These are phyloP conservation scores for Kobus ellipsiprymnus DNA, from an alignment of 2,113 vertebrate species.

Conservation along the genomic window DNA sequence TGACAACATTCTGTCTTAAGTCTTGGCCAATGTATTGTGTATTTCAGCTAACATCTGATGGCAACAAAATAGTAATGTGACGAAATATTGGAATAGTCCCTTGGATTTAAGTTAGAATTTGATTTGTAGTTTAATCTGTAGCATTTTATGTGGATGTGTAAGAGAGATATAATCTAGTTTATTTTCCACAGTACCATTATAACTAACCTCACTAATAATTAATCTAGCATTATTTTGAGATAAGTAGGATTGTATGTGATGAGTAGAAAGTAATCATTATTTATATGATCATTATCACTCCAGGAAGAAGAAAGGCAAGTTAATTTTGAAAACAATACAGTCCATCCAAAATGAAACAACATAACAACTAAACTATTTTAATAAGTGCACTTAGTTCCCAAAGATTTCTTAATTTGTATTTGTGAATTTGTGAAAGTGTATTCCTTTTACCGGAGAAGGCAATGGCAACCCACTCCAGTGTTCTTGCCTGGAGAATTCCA, in stretches of 20 bases:
- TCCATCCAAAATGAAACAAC: not conserved
- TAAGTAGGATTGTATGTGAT: not conserved
- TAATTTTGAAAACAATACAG: constrained; percentile 22
- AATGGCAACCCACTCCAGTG: too few relatives aligned
- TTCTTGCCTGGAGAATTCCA: too few relatives aligned
- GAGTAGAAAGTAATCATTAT: constrained; percentile 13
- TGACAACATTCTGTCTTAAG: not conserved
- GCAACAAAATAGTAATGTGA: not conserved
- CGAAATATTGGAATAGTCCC: not conserved
- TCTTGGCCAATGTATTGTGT: not conserved
- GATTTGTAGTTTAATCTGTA: constrained; percentile 17
- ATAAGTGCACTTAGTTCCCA: not conserved
- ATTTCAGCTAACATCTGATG: constrained; percentile 15
- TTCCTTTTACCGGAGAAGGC: not conserved
- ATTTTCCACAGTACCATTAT: constrained; percentile 3
- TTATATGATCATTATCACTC: not conserved
- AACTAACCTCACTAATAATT: not conserved
- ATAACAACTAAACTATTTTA: not conserved
- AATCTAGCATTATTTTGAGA: constrained; percentile 15
- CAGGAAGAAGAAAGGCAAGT: constrained; percentile 20
- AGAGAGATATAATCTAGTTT: not conserved
- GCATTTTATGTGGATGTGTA: not conserved
- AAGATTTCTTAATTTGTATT: constrained; percentile 22
- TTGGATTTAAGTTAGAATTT: constrained; percentile 26
- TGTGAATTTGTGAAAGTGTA: not conserved